Conservation (phyloP, 2,113 vertebrate species). For the Brachionichthys hirsutus region DNA sequence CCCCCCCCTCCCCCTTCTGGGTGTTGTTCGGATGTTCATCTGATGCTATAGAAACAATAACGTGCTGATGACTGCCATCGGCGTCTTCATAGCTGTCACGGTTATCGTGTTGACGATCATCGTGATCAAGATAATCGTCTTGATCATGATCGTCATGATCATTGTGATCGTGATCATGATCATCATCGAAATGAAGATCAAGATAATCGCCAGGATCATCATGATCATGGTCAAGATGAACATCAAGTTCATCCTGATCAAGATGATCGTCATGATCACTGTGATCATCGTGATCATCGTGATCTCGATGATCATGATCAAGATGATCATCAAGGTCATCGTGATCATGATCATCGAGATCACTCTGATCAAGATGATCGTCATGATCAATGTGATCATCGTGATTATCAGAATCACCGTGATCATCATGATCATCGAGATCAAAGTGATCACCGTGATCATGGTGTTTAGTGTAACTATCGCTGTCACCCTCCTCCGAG, state of each 20-base stretch:
- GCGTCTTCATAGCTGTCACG: conserved; percentile 46
- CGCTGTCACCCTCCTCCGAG: background rate
- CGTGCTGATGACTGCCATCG: conserved; percentile 20
- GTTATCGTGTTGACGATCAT: conserved; percentile 21
- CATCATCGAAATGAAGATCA: background rate
- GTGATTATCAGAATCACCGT: background rate
- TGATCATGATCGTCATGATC: conserved; percentile 9
- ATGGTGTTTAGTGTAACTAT: background rate
- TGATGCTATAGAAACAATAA: conserved; percentile 52
- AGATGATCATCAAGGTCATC: conserved; percentile 17
- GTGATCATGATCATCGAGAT: background rate
- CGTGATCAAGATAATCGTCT: conserved; percentile 18
- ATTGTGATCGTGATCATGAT: background rate
- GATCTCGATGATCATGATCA: conserved; percentile 32
- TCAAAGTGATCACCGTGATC: background rate
- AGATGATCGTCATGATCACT: background rate
- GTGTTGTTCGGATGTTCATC: conserved; percentile 68
- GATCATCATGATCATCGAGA: conserved; percentile 12
- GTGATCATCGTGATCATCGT: background rate
- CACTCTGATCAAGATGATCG: background rate
- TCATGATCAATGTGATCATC: background rate
- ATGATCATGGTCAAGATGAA: background rate
- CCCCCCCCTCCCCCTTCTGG: conserved; percentile 44
- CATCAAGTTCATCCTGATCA: background rate
- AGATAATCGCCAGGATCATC: background rate